phyloP scores from a whole-genome alignment of 2,888 invertebrate genomes.

The Hirtodrosophila alboralis region DNA sequence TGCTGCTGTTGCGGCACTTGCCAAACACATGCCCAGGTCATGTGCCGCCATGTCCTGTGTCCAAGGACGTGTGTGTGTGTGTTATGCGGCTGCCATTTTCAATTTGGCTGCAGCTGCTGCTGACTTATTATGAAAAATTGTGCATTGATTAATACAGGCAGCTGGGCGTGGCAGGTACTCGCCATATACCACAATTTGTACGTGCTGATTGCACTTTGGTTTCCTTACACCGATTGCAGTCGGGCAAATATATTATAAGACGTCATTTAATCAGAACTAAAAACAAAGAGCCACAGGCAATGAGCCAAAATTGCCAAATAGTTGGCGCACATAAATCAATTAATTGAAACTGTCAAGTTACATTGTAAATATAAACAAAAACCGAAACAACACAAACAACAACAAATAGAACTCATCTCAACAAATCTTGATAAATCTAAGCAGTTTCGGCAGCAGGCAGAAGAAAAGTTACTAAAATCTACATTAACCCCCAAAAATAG shows the following conservation, averaged over 20 bases:
- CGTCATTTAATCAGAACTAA: conserved; percentile 28
- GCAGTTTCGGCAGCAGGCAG: no score
- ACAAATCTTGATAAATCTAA: conserved; percentile 59
- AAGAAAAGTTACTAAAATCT: no score
- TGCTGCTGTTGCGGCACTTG: conserved; percentile 42
- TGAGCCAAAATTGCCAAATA: conserved; percentile 45
- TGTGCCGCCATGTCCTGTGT: conserved; percentile 18
- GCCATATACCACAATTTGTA: conserved; percentile 10
- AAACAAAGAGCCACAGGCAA: background rate
- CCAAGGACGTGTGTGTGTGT: conserved; percentile 34
- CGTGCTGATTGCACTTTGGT: conserved; percentile 52
- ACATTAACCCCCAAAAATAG: conserved; percentile 33
- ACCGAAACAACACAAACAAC: conserved; percentile 17
- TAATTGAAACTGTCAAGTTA: conserved; percentile 69
- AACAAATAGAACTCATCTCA: conserved; percentile 22
- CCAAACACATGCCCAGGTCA: conserved; percentile 29
- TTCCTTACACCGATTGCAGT: conserved; percentile 27
- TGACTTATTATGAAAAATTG: conserved; percentile 77
- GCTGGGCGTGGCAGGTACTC: conserved; percentile 31
- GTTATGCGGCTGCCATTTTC: conserved; percentile 34
- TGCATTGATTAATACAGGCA: conserved; percentile 58
- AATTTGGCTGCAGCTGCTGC: conserved; percentile 50
- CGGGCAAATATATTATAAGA: background rate
- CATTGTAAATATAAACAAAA: conserved; percentile 66
- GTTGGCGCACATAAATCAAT: conserved; percentile 68